Conservation (phyloP, 2,888 invertebrate species). For the Alloscopus bannaensis region DNA sequence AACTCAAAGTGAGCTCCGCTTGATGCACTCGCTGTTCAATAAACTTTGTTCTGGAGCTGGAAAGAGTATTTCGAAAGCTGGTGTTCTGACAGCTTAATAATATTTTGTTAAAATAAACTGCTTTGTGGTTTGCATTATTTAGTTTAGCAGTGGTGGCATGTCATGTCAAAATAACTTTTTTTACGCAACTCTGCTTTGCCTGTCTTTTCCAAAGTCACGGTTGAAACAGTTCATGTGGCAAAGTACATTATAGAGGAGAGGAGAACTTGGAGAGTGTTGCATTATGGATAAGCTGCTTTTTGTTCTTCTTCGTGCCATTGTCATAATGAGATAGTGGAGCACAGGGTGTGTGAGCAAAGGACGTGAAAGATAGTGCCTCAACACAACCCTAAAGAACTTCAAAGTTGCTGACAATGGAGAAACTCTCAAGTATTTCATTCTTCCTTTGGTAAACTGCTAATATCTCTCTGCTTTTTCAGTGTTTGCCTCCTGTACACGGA, state of each 20-base stretch:
- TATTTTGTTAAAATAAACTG: slow-evolving; percentile 13
- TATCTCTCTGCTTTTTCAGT: slow-evolving; percentile 8
- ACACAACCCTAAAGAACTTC: slow-evolving; percentile 3
- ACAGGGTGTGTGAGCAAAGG: slow-evolving; percentile 1
- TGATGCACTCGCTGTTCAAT: too few species aligned
- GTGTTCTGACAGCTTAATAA: slow-evolving; percentile 17
- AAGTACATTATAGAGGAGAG: too few species aligned
- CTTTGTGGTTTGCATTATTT: slow-evolving; percentile 17
- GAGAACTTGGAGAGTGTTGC: too few species aligned
- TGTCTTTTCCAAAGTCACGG: background rate
- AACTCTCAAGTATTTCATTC: slow-evolving; percentile 4
- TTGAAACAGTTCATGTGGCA: background rate
- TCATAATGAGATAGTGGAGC: too few species aligned
- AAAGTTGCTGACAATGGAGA: slow-evolving; percentile 53
- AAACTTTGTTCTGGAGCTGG: too few species aligned
- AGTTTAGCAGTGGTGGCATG: background rate
- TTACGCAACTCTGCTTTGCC: slow-evolving; percentile 8
- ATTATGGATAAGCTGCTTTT: background rate
- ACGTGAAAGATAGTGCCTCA: background rate
- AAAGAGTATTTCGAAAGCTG: too few species aligned
- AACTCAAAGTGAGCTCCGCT: too few species aligned
- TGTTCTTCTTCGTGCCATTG: background rate
- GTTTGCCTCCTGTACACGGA: background rate
- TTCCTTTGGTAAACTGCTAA: background rate
- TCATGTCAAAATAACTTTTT: slow-evolving; percentile 17